phyloP scores from a whole-genome alignment of 2,797 vertebrate species.

The Galago senegalensis region DNA sequence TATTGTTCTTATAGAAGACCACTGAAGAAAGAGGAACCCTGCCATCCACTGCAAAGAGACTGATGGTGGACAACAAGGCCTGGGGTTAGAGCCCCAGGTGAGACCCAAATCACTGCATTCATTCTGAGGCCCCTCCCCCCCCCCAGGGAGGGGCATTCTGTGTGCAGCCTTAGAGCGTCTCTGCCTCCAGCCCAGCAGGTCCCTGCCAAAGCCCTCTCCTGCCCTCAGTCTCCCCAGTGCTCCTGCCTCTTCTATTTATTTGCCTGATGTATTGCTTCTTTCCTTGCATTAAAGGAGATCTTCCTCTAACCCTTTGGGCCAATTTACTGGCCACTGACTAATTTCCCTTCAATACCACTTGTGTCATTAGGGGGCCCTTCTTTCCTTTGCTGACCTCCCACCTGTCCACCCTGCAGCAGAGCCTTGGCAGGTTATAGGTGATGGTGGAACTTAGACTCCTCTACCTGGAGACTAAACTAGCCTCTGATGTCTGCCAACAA shows the following conservation, averaged over 20 bases:
- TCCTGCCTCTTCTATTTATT: constrained; percentile 84
- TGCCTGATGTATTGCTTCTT: constrained; percentile 64
- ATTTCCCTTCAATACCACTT: constrained; percentile 69
- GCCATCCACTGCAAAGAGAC: background rate
- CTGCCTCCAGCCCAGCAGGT: constrained; percentile 53
- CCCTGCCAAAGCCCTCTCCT: constrained; percentile 71
- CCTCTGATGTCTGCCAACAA: constrained; percentile 73
- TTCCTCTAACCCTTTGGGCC: constrained; percentile 73
- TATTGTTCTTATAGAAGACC: constrained; percentile 47
- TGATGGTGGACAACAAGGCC: background rate
- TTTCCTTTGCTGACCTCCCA: constrained; percentile 24
- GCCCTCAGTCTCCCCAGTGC: constrained; percentile 36
- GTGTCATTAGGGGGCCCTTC: constrained; percentile 59
- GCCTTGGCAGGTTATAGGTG: constrained; percentile 4
- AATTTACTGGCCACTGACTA: constrained; percentile 79
- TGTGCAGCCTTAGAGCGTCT: background rate
- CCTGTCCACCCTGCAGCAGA: constrained; percentile 42
- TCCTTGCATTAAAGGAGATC: constrained; percentile 77
- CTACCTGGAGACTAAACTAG: constrained; percentile 5
- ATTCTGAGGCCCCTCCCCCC: constrained; percentile 20
- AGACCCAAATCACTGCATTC: constrained; percentile 54
- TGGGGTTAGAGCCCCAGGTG: constrained; percentile 12
- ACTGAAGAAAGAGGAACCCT: background rate
- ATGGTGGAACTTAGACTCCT: constrained; percentile 44
- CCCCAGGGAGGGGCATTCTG: background rate